Evolutionary conservation across 1,140 invertebrate species (phyloP).

Genomic region (Drosophila pruinosa): DNA sequence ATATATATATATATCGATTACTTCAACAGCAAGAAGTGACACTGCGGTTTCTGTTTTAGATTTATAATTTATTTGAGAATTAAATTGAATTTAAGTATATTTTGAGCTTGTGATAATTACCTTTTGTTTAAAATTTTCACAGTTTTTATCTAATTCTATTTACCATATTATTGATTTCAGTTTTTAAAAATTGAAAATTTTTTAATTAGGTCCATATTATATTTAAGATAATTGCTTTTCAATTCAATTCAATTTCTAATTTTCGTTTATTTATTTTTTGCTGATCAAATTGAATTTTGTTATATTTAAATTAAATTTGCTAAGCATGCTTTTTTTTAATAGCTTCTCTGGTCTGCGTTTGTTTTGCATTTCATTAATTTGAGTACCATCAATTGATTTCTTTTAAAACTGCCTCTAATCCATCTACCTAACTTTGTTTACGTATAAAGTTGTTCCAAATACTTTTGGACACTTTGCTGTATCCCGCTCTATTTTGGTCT

Average conservation of each 20-base stretch:
- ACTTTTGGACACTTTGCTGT: constrained; percentile 3
- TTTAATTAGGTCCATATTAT: too few relatives aligned
- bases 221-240: too few relatives aligned
- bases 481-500: background rate
- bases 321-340: background rate
- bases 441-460: background rate
- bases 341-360: background rate
- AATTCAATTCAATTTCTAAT: too few relatives aligned
- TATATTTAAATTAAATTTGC: constrained; percentile 1
- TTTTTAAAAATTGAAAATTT: background rate
- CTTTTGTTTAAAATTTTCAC: too few relatives aligned
- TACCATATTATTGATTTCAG: too few relatives aligned
- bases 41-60: too few relatives aligned
- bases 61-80: too few relatives aligned
- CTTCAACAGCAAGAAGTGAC: too few relatives aligned
- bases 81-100: too few relatives aligned
- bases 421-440: constrained; percentile 6
- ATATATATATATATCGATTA: too few relatives aligned
- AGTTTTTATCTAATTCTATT: background rate
- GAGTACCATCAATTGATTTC: constrained; percentile 9
- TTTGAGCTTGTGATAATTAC: background rate
- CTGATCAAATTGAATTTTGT: background rate
- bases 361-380: constrained; percentile 8
- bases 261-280: background rate
- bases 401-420: background rate